phyloP scores from a whole-genome alignment of 1,140 invertebrate genomes.

The Aplysia californica region DNA sequence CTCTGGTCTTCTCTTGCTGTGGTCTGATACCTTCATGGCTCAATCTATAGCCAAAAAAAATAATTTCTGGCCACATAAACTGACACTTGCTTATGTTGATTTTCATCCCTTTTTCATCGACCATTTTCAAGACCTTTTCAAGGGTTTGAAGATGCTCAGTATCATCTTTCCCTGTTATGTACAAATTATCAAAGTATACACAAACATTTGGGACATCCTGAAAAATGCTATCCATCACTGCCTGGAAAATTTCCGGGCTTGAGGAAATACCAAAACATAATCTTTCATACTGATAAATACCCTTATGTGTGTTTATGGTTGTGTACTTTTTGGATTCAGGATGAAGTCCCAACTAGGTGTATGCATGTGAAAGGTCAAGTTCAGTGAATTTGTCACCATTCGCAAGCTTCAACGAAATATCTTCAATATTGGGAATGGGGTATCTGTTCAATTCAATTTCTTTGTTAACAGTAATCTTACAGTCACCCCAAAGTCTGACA shows the following conservation, averaged over 20 bases:
- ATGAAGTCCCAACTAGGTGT: conserved; percentile 48
- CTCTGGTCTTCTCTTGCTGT: conserved; percentile 44
- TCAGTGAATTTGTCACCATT: conserved; percentile 39
- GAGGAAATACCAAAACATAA: no score
- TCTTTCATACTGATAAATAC: conserved; percentile 57
- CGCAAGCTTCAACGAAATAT: conserved; percentile 34
- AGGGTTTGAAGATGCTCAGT: neutral
- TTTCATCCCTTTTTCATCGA: neutral
- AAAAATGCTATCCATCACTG: neutral
- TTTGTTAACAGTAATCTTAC: neutral
- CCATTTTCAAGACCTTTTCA: neutral
- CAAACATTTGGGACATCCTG: neutral
- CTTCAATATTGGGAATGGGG: conserved; percentile 45
- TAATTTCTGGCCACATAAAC: neutral
- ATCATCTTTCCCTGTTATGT: neutral
- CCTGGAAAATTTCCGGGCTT: conserved; percentile 29
- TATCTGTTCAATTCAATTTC: conserved; percentile 28
- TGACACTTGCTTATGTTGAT: neutral
- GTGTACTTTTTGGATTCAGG: conserved; percentile 34
- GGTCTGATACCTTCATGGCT: conserved; percentile 13
- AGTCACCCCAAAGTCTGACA: conserved; percentile 46
- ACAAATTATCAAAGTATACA: neutral
- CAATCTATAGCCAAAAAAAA: neutral
- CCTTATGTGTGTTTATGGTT: conserved; percentile 63
- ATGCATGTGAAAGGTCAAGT: conserved; percentile 52